Evolutionary conservation across 2,888 invertebrate genomes (phyloP).

Genomic region (Stegophylla sp.): DNA sequence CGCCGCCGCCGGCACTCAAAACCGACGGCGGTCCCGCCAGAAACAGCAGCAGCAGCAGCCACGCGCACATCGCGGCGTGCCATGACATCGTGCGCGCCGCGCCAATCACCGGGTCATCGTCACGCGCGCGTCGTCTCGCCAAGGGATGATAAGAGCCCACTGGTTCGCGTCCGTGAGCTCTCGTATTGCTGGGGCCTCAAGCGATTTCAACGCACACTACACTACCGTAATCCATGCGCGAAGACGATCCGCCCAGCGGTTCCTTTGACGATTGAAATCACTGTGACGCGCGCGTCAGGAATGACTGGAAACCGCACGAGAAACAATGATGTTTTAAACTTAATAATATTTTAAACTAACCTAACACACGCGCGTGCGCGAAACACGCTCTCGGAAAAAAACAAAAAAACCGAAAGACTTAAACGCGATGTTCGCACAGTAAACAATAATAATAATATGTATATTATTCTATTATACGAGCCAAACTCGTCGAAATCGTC

Average conservation of each 20-base stretch:
- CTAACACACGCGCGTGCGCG: neutral
- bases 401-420: too few species aligned
- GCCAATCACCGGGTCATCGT: constrained; percentile 28
- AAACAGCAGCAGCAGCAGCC: neutral
- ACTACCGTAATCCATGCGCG: constrained; percentile 53
- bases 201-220: constrained; percentile 19
- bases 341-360: too few species aligned
- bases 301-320: neutral
- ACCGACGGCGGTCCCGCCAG: constrained; percentile 66
- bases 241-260: neutral
- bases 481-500: too few species aligned
- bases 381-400: too few species aligned
- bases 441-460: too few species aligned
- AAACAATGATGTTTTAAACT: too few species aligned
- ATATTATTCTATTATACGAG: too few species aligned
- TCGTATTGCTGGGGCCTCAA: neutral
- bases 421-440: too few species aligned
- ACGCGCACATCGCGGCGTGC: constrained; percentile 18
- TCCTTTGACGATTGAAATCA: too few species aligned
- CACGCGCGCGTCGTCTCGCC: neutral
- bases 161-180: neutral
- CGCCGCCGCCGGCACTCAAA: constrained; percentile 67
- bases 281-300: neutral
- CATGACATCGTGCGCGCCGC: constrained; percentile 41
- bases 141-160: neutral